Percentiles rank a stretch among this genome's conserved stretches.
phyloP scores from a whole-genome alignment of 2,888 invertebrate species.

The Erebia ligea region DNA sequence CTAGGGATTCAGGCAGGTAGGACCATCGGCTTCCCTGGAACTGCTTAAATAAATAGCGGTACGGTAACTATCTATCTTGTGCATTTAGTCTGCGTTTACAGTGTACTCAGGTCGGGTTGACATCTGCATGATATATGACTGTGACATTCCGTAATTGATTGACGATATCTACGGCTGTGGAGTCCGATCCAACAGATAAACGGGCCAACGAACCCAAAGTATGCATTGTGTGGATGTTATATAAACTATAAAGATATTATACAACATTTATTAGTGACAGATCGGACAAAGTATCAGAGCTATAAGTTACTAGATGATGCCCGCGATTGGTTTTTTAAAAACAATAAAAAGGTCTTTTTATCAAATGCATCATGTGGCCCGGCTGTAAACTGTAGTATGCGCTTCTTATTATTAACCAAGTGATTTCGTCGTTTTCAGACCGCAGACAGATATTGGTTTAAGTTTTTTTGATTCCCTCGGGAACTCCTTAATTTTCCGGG shows the following conservation, averaged over 20 bases:
- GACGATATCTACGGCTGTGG: constrained; percentile 54
- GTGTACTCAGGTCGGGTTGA: constrained; percentile 41
- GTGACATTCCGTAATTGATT: constrained; percentile 64
- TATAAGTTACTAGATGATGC: not conserved
- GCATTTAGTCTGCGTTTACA: constrained; percentile 30
- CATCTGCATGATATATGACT: constrained; percentile 52
- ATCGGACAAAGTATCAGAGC: not conserved
- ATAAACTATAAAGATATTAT: constrained; percentile 14
- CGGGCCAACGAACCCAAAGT: constrained; percentile 36
- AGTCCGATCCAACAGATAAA: constrained; percentile 41
- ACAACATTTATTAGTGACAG: not conserved
- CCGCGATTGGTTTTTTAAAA: too few relatives aligned
- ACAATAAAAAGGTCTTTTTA: too few relatives aligned
- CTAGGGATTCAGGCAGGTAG: not conserved
- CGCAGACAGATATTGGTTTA: too few relatives aligned
- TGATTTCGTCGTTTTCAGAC: too few relatives aligned
- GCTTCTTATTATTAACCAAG: too few relatives aligned
- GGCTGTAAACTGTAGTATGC: too few relatives aligned
- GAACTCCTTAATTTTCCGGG: too few relatives aligned
- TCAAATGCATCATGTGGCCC: too few relatives aligned
- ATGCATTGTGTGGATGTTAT: constrained; percentile 34
- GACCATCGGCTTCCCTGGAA: not conserved
- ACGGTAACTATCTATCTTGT: not conserved
- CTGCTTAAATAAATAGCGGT: not conserved
- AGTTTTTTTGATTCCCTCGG: too few relatives aligned